Evolutionary conservation across 1,140 invertebrate species (phyloP).

Genomic region (Ericerus pela): DNA sequence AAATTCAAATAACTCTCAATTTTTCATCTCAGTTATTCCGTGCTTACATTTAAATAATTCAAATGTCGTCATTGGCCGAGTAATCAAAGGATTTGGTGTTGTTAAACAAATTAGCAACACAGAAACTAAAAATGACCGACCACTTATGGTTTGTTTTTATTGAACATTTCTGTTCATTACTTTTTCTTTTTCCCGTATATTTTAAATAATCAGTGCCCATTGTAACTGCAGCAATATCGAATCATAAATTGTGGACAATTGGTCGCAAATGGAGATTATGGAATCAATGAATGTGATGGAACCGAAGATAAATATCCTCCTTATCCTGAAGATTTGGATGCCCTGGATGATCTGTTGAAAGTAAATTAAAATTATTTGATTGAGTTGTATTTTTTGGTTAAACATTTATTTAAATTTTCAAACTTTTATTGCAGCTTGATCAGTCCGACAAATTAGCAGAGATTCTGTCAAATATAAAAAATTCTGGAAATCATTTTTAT

Average conservation of each 20-base stretch:
- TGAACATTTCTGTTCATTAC: background rate
- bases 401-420: background rate
- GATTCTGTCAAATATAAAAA: conserved; percentile 44
- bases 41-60: conserved; percentile 73
- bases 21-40: conserved; percentile 76
- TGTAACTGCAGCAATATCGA: conserved; percentile 30
- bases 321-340: conserved; percentile 56
- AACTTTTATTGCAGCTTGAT: conserved; percentile 12
- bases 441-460: conserved; percentile 27
- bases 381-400: background rate
- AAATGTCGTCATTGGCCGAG: conserved; percentile 81
- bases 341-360: conserved; percentile 15
- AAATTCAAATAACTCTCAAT: conserved; percentile 85
- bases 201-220: background rate
- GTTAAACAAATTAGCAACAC: conserved; percentile 47
- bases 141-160: conserved; percentile 17
- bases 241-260: conserved; percentile 61
- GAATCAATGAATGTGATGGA: conserved; percentile 48
- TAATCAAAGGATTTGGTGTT: conserved; percentile 52
- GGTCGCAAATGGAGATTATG: conserved; percentile 41
- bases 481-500: conserved; percentile 54
- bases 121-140: conserved; percentile 15
- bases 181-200: background rate
- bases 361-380: conserved; percentile 15
- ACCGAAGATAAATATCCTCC: conserved; percentile 51